Conservation (phyloP, 2,797 vertebrate species). For the Lithobates pipiens region DNA sequence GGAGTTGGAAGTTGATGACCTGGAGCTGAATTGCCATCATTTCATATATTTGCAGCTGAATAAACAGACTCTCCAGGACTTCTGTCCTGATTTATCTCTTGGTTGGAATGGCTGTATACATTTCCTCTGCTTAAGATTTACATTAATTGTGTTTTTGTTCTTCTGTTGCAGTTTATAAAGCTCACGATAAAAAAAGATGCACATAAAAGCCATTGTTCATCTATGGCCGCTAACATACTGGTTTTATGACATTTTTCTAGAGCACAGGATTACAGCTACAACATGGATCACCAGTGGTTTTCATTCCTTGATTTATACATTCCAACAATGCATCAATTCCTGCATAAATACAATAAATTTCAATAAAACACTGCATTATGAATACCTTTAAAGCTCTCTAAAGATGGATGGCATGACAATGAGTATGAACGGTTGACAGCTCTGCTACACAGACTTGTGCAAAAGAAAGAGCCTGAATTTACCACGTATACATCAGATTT, state of each 20-base stretch:
- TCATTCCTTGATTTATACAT: conserved; percentile 13
- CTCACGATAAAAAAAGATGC: not conserved
- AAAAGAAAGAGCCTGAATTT: not conserved
- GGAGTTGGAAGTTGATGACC: conserved; percentile 1
- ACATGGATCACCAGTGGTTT: conserved; percentile 15
- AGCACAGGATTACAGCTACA: conserved; percentile 6
- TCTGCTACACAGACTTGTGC: not conserved
- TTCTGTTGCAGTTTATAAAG: conserved; percentile 39
- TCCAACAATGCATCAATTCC: conserved; percentile 9
- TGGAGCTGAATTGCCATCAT: conserved; percentile 24
- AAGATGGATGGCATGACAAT: conserved; percentile 11
- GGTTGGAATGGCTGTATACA: not conserved
- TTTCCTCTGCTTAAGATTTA: conserved; percentile 46
- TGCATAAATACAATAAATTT: conserved; percentile 48
- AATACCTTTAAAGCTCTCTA: conserved; percentile 19
- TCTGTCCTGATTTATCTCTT: conserved; percentile 41
- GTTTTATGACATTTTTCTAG: conserved; percentile 41
- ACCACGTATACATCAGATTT: not conserved
- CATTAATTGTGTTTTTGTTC: conserved; percentile 54
- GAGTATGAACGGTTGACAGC: not conserved
- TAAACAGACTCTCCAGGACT: conserved; percentile 38
- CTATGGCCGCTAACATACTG: conserved; percentile 18
- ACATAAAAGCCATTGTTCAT: conserved; percentile 44
- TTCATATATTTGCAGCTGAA: conserved; percentile 34
- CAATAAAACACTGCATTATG: conserved; percentile 9